Evolutionary conservation across 1,140 invertebrate genomes (phyloP).

Genomic region (Drosophila setifemur): DNA sequence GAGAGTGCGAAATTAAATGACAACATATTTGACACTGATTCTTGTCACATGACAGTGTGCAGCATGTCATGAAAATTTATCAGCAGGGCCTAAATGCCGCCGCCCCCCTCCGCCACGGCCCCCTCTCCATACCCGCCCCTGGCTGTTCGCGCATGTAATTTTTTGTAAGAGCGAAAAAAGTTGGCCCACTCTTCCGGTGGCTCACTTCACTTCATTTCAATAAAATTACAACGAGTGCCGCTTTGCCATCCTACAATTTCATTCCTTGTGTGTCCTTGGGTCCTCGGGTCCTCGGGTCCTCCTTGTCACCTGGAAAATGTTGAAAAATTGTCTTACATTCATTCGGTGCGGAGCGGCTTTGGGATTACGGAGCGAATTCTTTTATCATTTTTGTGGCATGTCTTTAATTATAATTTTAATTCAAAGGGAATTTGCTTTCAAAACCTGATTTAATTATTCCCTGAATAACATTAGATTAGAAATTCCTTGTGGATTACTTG

Average conservation of each 20-base stretch:
- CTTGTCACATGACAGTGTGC: conserved; percentile 72
- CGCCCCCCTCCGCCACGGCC: not conserved
- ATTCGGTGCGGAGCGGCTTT: conserved; percentile 9
- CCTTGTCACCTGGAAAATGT: conserved; percentile 40
- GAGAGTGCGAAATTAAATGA: conserved; percentile 78
- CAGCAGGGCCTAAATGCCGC: conserved; percentile 65
- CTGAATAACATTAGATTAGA: not conserved
- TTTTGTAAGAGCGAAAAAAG: conserved; percentile 35
- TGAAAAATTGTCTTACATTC: conserved; percentile 40
- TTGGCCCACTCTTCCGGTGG: conserved; percentile 13
- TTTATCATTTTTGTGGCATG: conserved; percentile 30
- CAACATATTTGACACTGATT: conserved; percentile 81
- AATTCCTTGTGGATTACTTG: not conserved
- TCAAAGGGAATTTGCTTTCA: conserved; percentile 10
- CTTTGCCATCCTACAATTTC: not conserved
- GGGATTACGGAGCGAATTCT: conserved; percentile 15
- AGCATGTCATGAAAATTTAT: conserved; percentile 75
- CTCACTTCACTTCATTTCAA: conserved; percentile 51
- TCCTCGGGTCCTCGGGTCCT: no score
- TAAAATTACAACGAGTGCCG: conserved; percentile 53
- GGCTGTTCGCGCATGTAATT: conserved; percentile 61
- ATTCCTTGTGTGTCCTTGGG: not conserved
- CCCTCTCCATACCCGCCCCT: conserved; percentile 2
- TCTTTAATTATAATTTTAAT: conserved; percentile 46
- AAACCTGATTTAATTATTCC: conserved; percentile 27